phyloP scores from a whole-genome alignment of 2,888 invertebrate genomes.

The Dendrolimus pini region DNA sequence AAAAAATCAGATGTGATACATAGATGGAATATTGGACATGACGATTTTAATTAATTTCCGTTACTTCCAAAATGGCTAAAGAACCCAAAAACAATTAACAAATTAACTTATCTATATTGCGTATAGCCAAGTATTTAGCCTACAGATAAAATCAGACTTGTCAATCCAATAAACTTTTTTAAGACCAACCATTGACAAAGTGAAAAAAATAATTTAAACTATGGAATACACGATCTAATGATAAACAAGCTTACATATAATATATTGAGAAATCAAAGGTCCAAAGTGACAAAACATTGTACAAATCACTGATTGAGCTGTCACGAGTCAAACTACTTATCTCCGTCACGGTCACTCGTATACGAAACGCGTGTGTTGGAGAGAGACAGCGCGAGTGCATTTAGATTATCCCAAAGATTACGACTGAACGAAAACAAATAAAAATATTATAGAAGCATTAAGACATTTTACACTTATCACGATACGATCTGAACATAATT shows the following conservation, averaged over 20 bases:
- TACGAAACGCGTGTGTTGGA: constrained; percentile 14
- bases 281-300: constrained; percentile 49
- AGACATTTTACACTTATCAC: constrained; percentile 67
- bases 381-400: constrained; percentile 45
- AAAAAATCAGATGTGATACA: too few relatives aligned
- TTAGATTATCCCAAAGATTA: constrained; percentile 51
- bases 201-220: background rate
- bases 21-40: too few relatives aligned
- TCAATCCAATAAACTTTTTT: too few relatives aligned
- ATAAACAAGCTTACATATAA: background rate
- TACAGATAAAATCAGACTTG: too few relatives aligned
- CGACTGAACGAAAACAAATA: constrained; percentile 62
- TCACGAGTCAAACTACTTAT: constrained; percentile 51
- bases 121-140: too few relatives aligned
- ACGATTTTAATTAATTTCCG: too few relatives aligned
- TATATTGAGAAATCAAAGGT: constrained; percentile 33
- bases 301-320: constrained; percentile 49
- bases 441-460: constrained; percentile 71
- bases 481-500: constrained; percentile 48
- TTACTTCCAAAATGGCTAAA: too few relatives aligned
- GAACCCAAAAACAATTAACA: too few relatives aligned
- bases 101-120: too few relatives aligned
- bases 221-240: background rate
- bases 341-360: constrained; percentile 33
- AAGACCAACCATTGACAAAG: background rate